Evolutionary conservation across 2,797 vertebrate species (phyloP), one percentile per base, ranked within the genome.

Genomic region (Philypnodon macrostomus): DNA sequence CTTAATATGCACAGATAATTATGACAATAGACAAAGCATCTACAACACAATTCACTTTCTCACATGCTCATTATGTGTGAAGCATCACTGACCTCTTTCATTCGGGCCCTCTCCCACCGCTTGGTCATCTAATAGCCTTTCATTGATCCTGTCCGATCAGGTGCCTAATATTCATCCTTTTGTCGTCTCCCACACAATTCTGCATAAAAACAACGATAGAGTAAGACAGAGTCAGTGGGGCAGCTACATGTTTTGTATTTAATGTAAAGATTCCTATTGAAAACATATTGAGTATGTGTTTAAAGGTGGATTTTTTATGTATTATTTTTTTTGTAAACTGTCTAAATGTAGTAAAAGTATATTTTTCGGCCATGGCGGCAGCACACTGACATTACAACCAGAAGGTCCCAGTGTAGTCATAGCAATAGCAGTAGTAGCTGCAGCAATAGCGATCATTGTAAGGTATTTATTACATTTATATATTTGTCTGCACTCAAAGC

Each of bases 131-230:
- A 90, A 90, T 90, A 87, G 81, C 80, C 86, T 90, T 87, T 85
- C 79, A 91, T 89, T 83, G 88, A 91, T 91, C 79, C 83, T 89
- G 87, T 88, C 86, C 63, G 52, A 83, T 85, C 85, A 82, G 83
- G 83, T 80, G 80, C 62, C 71, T 72, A 24, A 65, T 73, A 80
- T 75, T 87, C 85, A 89, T 90, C 79, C 81, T 73, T 89, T 84
- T 79, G 30, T 65, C 19, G 63, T 73, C 70, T 83, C 76, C 66
- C 58, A 60, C 75, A 64, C 58, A 23, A 51, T 58, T 48, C 70
- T 76, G 84, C 77, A 71, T 67, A 70, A 84, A 81, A 66, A 41
- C 46, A 26, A 29, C 53, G n/a, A n/a, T n/a, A n/a, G n/a, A n/a
- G n/a, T n/a, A 32, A 54, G 40, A 64, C 61, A 26, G n/a, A n/a